A percentile compares a stretch with the other conserved stretches of the same genome.
Evolutionary conservation across 2,888 invertebrate genomes (phyloP).

Genomic region (Lottia scabra): DNA sequence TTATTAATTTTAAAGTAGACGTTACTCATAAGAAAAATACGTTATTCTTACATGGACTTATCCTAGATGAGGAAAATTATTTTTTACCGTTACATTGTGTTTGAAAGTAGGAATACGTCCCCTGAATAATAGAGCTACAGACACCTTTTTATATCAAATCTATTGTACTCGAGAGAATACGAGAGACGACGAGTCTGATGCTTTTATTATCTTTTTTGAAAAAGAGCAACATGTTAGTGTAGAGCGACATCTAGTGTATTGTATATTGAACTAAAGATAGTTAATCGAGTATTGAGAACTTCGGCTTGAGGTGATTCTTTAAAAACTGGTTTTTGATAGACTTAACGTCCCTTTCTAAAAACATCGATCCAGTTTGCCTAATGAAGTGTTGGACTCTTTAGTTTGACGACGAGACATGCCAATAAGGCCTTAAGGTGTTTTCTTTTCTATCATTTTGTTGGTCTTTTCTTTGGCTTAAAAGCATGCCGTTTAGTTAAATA

Average conservation of each 20-base stretch:
- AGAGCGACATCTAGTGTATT: background rate
- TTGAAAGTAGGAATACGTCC: background rate
- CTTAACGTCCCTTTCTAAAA: background rate
- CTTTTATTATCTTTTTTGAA: constrained; percentile 1
- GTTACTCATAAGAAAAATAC: no score
- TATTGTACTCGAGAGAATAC: background rate
- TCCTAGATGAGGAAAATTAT: no score
- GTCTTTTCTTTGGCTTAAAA: no score
- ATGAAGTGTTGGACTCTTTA: constrained; percentile 4
- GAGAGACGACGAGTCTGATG: background rate
- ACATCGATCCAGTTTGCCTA: background rate
- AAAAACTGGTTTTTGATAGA: background rate
- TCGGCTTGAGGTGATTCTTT: background rate
- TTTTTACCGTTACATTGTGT: constrained; percentile 3
- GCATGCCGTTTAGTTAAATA: no score
- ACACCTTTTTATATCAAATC: background rate
- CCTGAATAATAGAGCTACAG: background rate
- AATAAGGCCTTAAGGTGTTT: background rate
- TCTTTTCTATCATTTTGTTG: background rate
- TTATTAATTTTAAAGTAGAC: no score
- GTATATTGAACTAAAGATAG: no score
- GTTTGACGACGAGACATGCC: background rate
- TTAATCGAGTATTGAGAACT: no score
- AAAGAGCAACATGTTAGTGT: constrained; percentile 1
- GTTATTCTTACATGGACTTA: no score